Evolutionary conservation across 2,888 invertebrate species (phyloP).

Genomic region (Scaptodrosophila latifasciaeformis): DNA sequence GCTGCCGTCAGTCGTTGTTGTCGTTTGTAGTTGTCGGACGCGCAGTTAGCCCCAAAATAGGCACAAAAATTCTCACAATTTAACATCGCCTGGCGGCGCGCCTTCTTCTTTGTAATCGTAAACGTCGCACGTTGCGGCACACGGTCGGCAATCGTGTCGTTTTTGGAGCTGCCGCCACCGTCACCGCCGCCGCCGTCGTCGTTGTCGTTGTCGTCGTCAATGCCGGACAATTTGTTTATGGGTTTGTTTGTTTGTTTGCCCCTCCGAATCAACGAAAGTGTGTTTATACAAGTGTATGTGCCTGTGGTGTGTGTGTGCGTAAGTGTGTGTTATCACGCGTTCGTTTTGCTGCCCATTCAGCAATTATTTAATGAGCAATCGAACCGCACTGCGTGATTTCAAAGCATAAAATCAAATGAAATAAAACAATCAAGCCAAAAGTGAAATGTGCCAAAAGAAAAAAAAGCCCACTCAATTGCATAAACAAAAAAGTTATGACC

Average conservation of each 20-base stretch:
- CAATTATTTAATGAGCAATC: slow-evolving; percentile 45
- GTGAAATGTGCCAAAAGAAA: too few species aligned
- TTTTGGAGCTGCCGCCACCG: too few species aligned
- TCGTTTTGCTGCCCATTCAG: slow-evolving; percentile 36
- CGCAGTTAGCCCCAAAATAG: too few species aligned
- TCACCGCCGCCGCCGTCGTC: too few species aligned
- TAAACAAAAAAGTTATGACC: too few species aligned
- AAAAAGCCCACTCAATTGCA: too few species aligned
- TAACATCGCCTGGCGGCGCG: too few species aligned
- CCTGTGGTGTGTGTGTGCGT: slow-evolving; percentile 17
- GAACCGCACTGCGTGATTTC: slow-evolving; percentile 4
- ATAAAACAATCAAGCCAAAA: too few species aligned
- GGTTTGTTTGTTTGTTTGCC: slow-evolving; percentile 25
- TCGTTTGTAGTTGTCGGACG: slow-evolving; percentile 58
- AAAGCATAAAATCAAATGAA: slow-evolving; percentile 49
- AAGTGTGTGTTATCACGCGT: slow-evolving; percentile 48
- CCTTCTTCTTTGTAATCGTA: too few species aligned
- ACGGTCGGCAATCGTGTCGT: slow-evolving; percentile 48
- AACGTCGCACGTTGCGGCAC: slow-evolving; percentile 32
- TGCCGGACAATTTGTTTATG: slow-evolving; percentile 34
- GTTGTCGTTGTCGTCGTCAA: too few species aligned
- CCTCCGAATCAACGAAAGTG: background rate
- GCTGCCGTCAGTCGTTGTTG: slow-evolving; percentile 36
- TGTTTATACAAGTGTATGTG: slow-evolving; percentile 17
- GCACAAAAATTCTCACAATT: too few species aligned